A percentile compares a stretch with the other conserved stretches of the same genome.
Evolutionary conservation across 2,888 invertebrate genomes (phyloP).

Genomic region (Spisula subtruncata): DNA sequence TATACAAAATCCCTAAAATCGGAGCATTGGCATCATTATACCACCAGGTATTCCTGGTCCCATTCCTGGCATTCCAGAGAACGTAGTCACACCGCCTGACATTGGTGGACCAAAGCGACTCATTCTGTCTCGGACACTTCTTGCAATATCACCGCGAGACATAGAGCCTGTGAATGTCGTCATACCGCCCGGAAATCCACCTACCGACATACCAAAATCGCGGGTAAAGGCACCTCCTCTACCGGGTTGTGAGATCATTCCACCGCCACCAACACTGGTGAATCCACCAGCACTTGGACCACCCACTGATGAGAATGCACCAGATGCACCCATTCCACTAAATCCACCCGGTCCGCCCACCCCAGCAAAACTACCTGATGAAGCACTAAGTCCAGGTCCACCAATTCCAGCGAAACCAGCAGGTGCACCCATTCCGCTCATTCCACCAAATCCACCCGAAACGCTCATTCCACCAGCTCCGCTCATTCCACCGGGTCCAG

Average conservation of each 20-base stretch:
- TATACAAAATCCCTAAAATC: background rate
- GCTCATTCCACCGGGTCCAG: too few species aligned
- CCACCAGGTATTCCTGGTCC: background rate
- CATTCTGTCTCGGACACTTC: conserved; percentile 18
- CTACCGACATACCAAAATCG: background rate
- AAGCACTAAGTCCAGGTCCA: too few species aligned
- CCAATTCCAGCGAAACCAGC: background rate
- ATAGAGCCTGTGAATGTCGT: background rate
- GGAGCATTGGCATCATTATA: background rate
- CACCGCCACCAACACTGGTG: background rate
- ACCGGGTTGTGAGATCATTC: background rate
- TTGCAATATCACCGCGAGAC: background rate
- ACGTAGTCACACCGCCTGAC: background rate
- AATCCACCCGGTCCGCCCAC: background rate
- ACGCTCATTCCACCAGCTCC: background rate
- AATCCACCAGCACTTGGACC: background rate
- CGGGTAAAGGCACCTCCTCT: background rate
- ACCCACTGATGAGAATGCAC: too few species aligned
- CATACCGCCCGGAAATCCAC: background rate
- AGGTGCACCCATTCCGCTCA: background rate
- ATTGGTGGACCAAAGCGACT: background rate
- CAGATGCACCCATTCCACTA: background rate
- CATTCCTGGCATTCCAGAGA: background rate
- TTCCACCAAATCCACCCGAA: background rate
- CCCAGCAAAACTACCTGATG: too few species aligned